Conservation (phyloP, 2,888 invertebrate species). For the Erebia palarica region DNA sequence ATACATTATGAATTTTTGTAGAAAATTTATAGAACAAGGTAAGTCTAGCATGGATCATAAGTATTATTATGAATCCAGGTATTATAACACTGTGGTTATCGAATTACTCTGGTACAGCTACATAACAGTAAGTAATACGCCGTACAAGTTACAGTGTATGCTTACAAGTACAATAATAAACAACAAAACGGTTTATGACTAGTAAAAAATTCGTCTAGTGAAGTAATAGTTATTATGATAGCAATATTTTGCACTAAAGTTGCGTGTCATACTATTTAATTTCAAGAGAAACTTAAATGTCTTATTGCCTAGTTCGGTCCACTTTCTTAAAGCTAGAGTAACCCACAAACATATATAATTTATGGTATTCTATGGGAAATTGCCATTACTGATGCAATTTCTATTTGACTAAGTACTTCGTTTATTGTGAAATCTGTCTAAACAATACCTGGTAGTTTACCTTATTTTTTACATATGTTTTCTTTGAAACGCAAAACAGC, state of each 20-base stretch:
- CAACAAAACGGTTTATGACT: slow-evolving; percentile 5
- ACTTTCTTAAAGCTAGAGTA: slow-evolving; percentile 31
- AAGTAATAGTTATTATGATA: slow-evolving; percentile 21
- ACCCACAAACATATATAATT: slow-evolving; percentile 21
- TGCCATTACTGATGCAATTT: slow-evolving; percentile 17
- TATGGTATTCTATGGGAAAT: slow-evolving; percentile 3
- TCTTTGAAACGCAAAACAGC: background rate
- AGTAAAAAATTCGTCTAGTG: slow-evolving; percentile 8
- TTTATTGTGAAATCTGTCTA: slow-evolving; percentile 10
- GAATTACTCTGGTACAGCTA: too few species aligned
- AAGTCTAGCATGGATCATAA: too few species aligned
- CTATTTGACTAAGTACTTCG: slow-evolving; percentile 10
- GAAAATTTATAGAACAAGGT: too few species aligned
- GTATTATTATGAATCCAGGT: too few species aligned
- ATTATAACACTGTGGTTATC: too few species aligned
- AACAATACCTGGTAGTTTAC: slow-evolving; percentile 3
- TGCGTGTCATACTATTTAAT: slow-evolving; percentile 39
- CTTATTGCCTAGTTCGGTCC: slow-evolving; percentile 26
- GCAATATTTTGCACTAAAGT: slow-evolving; percentile 24
- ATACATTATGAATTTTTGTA: too few species aligned
- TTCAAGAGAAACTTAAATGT: slow-evolving; percentile 35
- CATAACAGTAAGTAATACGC: too few species aligned
- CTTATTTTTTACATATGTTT: background rate
- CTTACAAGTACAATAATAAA: background rate
- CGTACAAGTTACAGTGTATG: too few species aligned